These are phyloP conservation scores for Elaeidobius kamerunicus DNA, from an alignment of 2,888 invertebrate species.

Conservation along the genomic window DNA sequence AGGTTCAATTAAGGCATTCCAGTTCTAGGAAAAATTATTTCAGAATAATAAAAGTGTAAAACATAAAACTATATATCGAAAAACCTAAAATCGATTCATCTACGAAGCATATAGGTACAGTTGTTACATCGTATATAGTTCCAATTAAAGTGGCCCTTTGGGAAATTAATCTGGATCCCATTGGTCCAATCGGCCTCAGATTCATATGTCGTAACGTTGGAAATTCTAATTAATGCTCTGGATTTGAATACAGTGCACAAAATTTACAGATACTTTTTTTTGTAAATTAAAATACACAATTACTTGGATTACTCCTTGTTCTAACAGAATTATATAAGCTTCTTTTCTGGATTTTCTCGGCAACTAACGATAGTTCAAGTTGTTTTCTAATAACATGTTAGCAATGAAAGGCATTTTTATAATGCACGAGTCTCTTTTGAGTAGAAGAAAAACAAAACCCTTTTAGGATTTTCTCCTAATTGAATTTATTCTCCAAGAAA, in stretches of 20 bases:
- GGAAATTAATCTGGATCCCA: conserved; percentile 37
- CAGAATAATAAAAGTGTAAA: no score
- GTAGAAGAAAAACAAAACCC: conserved; percentile 22
- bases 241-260: conserved; percentile 4
- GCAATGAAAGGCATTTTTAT: conserved; percentile 18
- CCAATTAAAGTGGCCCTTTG: conserved; percentile 39
- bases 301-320: no score
- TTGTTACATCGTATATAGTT: conserved; percentile 20
- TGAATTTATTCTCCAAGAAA: conserved; percentile 24
- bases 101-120: neutral
- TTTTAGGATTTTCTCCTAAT: conserved; percentile 24
- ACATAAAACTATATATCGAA: no score
- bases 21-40: no score
- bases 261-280: no score
- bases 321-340: no score
- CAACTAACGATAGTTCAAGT: neutral
- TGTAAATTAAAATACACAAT: no score
- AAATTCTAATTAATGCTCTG: conserved; percentile 38
- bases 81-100: neutral
- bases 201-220: conserved; percentile 37
- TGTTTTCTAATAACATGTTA: conserved; percentile 19
- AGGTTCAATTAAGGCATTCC: no score
- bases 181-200: conserved; percentile 37
- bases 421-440: conserved; percentile 21
- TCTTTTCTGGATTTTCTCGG: no score